phyloP scores from a whole-genome alignment of 2,113 vertebrate genomes.

The Salvator merianae region DNA sequence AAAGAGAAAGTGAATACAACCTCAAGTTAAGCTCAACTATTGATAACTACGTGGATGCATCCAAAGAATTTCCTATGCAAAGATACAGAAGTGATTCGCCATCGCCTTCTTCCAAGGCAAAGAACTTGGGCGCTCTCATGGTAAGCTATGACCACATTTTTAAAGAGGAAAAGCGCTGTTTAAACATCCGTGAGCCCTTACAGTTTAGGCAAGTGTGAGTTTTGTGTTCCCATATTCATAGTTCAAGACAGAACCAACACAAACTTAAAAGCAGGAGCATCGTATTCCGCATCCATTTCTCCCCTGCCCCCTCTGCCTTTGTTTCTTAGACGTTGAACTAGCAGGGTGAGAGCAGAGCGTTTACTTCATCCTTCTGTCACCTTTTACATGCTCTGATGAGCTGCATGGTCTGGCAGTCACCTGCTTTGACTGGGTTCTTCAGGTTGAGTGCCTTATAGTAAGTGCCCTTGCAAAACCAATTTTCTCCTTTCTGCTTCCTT shows the following conservation, averaged over 20 bases:
- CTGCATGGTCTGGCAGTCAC: not conserved
- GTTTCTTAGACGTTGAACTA: not conserved
- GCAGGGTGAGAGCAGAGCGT: not conserved
- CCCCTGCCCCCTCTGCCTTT: not conserved
- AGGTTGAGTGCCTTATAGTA: not conserved
- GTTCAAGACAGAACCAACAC: not conserved
- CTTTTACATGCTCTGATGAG: slow-evolving; percentile 8
- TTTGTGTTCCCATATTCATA: not conserved
- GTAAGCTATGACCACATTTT: no score
- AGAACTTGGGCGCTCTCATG: no score
- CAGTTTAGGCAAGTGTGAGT: not conserved
- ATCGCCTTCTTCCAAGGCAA: no score
- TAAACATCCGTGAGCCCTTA: not conserved
- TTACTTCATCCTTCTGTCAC: slow-evolving; percentile 19
- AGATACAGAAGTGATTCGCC: no score
- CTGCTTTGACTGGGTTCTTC: not conserved
- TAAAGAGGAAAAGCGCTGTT: not conserved
- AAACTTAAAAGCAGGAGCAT: slow-evolving; percentile 2
- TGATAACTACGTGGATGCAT: no score
- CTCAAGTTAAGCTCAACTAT: no score
- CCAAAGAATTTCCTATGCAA: no score
- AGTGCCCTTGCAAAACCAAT: not conserved
- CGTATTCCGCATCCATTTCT: not conserved
- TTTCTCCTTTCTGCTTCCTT: not conserved
- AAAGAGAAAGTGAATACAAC: no score